A percentile compares a stretch with the other conserved stretches of the same genome.
Conservation (phyloP, 1,140 invertebrate genomes). For the Microplitis demolitor region DNA sequence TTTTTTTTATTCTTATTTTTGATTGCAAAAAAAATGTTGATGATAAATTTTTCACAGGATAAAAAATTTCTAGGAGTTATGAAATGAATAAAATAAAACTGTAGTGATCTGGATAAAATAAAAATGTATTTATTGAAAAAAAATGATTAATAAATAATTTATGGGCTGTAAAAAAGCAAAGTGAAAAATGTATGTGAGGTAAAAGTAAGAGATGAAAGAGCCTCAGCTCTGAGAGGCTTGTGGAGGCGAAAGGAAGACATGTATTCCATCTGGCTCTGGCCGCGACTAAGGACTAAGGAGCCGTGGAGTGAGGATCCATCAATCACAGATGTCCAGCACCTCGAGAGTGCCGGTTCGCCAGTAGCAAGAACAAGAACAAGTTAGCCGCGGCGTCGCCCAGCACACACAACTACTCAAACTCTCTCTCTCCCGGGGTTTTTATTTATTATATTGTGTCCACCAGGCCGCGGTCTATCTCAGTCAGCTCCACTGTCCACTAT, state of each 20-base stretch:
- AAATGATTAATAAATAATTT: too few species aligned
- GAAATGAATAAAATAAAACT: too few species aligned
- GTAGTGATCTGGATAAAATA: too few species aligned
- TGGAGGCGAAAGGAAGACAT: slow-evolving; percentile 31
- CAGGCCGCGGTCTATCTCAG: too few species aligned
- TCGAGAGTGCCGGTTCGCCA: slow-evolving; percentile 39
- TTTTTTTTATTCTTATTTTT: too few species aligned
- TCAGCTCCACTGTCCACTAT: too few species aligned
- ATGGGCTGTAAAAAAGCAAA: too few species aligned
- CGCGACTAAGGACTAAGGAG: not conserved
- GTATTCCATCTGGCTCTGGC: slow-evolving; percentile 43
- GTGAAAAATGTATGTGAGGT: not conserved
- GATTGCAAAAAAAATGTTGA: too few species aligned
- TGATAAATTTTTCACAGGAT: too few species aligned
- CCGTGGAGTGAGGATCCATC: slow-evolving; percentile 45
- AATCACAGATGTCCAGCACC: slow-evolving; percentile 50
- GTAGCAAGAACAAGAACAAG: slow-evolving; percentile 49
- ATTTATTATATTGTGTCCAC: not conserved
- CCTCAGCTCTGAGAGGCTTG: slow-evolving; percentile 8
- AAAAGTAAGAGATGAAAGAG: slow-evolving; percentile 1
- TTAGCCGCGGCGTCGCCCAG: slow-evolving; percentile 33
- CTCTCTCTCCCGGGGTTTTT: not conserved
- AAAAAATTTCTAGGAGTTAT: too few species aligned
- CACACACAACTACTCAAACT: not conserved
- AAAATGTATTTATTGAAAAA: too few species aligned